These are phyloP conservation scores for Brenthis daphne DNA, from an alignment of 2,888 invertebrate genomes.

Conservation along the genomic window DNA sequence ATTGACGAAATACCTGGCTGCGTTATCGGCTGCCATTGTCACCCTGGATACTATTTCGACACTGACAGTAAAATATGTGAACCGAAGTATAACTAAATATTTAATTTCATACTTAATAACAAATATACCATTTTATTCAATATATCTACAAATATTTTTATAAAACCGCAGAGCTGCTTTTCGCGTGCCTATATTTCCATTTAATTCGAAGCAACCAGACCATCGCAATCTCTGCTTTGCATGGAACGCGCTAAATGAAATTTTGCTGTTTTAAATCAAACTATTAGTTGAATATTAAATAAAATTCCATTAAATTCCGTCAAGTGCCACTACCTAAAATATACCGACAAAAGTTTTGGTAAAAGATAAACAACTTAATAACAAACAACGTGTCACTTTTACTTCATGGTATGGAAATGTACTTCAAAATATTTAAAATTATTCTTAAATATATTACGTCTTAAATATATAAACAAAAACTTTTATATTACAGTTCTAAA, in stretches of 20 bases:
- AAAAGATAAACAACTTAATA: too few relatives aligned
- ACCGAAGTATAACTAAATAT: conserved; percentile 55
- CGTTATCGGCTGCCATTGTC: conserved; percentile 73
- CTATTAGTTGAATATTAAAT: not conserved
- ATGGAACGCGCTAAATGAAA: too few relatives aligned
- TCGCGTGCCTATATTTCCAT: not conserved
- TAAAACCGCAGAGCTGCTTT: not conserved
- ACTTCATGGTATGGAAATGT: too few relatives aligned
- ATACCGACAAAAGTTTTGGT: too few relatives aligned
- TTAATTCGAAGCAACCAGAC: not conserved
- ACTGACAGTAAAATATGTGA: conserved; percentile 74
- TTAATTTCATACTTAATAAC: not conserved
- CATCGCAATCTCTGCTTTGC: too few relatives aligned
- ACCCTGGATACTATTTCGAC: conserved; percentile 75
- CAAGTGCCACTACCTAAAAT: too few relatives aligned
- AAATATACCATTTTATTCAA: not conserved
- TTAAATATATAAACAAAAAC: not conserved
- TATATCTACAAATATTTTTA: too few relatives aligned
- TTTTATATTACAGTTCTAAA: conserved; percentile 54
- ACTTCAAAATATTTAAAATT: not conserved
- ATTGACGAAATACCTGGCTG: conserved; percentile 70
- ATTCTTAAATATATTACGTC: not conserved
- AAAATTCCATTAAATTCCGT: too few relatives aligned
- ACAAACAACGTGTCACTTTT: too few relatives aligned
- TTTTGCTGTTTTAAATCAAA: not conserved